Conservation (phyloP, 2,888 invertebrate genomes). For the Nemotelus pantherinus region DNA sequence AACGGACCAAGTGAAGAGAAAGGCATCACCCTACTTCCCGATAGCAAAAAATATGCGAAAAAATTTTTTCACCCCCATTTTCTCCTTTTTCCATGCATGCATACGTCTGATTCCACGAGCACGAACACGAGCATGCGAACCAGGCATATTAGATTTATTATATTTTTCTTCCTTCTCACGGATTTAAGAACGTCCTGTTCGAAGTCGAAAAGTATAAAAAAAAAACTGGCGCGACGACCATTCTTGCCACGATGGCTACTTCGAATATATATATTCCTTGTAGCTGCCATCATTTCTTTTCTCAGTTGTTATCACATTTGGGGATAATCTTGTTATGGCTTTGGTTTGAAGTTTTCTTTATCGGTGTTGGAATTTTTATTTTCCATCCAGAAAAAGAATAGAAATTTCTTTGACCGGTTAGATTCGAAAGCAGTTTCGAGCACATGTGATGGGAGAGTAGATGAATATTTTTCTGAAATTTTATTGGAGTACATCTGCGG, state of each 20-base stretch:
- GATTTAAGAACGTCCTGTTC: background rate
- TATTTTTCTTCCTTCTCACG: background rate
- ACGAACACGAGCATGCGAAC: background rate
- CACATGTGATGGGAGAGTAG: no score
- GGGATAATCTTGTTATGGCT: conserved; percentile 6
- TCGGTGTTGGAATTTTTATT: no score
- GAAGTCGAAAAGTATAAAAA: background rate
- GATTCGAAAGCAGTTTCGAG: no score
- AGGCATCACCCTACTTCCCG: background rate
- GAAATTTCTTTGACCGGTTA: no score
- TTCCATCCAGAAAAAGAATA: no score
- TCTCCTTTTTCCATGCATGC: background rate
- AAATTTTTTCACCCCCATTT: background rate
- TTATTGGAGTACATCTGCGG: no score
- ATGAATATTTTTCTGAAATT: no score
- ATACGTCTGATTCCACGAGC: background rate
- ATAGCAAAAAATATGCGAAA: background rate
- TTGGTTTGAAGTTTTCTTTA: background rate
- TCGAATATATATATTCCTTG: background rate
- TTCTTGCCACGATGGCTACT: background rate
- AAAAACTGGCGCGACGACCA: background rate
- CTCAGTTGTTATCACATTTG: background rate
- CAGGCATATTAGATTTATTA: background rate
- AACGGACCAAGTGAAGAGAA: background rate
- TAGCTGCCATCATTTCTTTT: background rate